Evolutionary conservation across 2,113 vertebrate genomes (phyloP).

Genomic region (Ciconia boyciana): DNA sequence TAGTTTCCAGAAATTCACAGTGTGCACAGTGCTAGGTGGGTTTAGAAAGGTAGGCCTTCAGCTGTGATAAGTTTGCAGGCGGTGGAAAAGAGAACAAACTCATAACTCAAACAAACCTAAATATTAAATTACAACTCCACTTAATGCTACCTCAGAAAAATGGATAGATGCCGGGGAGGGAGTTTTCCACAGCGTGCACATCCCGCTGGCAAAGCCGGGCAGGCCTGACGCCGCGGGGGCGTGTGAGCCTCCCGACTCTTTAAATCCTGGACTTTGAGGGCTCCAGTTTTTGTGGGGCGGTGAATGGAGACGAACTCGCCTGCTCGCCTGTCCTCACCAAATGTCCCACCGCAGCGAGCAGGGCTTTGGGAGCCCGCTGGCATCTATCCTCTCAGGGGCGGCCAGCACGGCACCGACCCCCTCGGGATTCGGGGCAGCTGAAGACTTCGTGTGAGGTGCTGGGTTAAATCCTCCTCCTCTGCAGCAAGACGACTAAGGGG

Average conservation of each 20-base stretch:
- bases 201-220: neutral
- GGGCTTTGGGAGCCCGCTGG: neutral
- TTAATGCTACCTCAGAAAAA: neutral
- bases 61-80: neutral
- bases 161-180: neutral
- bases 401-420: fast-evolving
- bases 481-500: neutral
- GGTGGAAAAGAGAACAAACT: neutral
- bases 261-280: no score
- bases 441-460: fast-evolving
- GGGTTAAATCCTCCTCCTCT: neutral
- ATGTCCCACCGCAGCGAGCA: fast-evolving
- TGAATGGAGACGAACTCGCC: no score
- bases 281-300: fast-evolving
- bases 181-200: neutral
- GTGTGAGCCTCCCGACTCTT: neutral
- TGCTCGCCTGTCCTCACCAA: neutral
- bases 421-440: neutral
- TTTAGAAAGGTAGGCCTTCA: neutral
- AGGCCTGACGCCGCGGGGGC: neutral
- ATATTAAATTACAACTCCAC: neutral
- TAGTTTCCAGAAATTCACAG: neutral
- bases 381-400: fast-evolving
- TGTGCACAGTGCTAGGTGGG: neutral
- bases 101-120: neutral